These are phyloP conservation scores for Delphinus delphis DNA, from an alignment of 2,113 vertebrate species.

Conservation along the genomic window DNA sequence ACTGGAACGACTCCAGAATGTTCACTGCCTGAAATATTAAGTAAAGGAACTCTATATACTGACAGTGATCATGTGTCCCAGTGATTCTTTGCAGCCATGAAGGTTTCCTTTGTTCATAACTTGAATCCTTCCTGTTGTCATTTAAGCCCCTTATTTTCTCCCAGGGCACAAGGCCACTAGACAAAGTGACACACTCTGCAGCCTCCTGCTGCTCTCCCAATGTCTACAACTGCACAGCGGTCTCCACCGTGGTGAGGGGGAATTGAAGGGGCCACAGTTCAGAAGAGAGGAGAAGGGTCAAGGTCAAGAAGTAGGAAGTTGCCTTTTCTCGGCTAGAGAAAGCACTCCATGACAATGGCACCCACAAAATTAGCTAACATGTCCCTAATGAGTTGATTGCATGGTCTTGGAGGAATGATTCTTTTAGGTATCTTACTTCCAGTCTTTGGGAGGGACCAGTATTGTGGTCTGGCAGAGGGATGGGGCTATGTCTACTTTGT, in stretches of 20 bases:
- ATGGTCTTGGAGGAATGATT: not conserved
- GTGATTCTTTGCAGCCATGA: not conserved
- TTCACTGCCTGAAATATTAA: not conserved
- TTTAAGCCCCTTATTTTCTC: not conserved
- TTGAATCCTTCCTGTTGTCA: not conserved
- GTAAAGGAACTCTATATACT: not conserved
- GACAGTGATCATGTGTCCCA: not conserved
- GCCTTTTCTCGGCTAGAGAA: not conserved
- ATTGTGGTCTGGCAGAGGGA: not conserved
- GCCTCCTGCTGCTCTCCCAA: not conserved
- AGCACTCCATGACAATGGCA: not conserved
- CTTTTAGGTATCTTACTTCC: not conserved
- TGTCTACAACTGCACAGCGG: not conserved
- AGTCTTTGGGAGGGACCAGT: not conserved
- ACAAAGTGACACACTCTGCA: not conserved
- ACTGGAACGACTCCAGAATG: not conserved
- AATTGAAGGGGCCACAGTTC: not conserved
- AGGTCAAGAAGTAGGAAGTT: not conserved
- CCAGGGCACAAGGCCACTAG: not conserved
- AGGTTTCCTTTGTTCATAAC: conserved; percentile 50
- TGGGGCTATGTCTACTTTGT: not conserved
- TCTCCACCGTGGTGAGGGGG: not conserved
- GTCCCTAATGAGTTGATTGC: not conserved
- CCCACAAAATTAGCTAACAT: not conserved
- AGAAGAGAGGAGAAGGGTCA: not conserved